Percentiles rank a stretch among this genome's conserved stretches.
Conservation (phyloP, 2,113 vertebrate species). For the Gymnorhina tibicen region DNA sequence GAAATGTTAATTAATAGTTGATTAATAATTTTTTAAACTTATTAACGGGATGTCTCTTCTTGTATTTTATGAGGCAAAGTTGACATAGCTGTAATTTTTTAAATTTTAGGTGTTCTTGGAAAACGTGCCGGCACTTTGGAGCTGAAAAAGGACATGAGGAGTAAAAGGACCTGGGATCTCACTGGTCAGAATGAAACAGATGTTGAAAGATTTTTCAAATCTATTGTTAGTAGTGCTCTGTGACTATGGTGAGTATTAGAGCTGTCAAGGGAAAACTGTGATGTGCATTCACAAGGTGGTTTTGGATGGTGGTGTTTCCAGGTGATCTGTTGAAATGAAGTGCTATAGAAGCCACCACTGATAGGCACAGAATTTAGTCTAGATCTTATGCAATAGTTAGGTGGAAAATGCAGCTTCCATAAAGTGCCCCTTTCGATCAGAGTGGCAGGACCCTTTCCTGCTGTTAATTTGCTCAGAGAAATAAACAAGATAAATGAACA, state of each 20-base stretch:
- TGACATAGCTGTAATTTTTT: neutral
- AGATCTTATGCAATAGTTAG: neutral
- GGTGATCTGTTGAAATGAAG: neutral
- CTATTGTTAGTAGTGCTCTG: conserved; percentile 82
- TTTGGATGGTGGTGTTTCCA: neutral
- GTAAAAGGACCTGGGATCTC: conserved; percentile 74
- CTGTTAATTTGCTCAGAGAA: neutral
- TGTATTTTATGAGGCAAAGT: neutral
- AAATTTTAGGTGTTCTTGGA: conserved; percentile 60
- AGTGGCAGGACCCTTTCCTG: neutral
- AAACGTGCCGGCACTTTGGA: neutral
- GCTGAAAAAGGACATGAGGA: conserved; percentile 82
- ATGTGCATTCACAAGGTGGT: neutral
- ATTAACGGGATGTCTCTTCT: neutral
- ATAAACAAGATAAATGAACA: neutral
- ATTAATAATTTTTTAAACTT: neutral
- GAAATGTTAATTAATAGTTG: neutral
- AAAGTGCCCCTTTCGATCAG: neutral
- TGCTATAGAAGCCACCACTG: neutral
- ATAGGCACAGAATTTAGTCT: neutral
- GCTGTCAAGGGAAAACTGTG: neutral
- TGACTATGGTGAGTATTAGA: conserved; percentile 84
- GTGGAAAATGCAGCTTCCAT: neutral
- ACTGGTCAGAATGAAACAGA: conserved; percentile 90
- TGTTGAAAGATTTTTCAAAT: conserved; percentile 78